These are phyloP conservation scores for Microcebus lehilahytsara DNA, from an alignment of 2,113 vertebrate genomes.

Conservation along the genomic window DNA sequence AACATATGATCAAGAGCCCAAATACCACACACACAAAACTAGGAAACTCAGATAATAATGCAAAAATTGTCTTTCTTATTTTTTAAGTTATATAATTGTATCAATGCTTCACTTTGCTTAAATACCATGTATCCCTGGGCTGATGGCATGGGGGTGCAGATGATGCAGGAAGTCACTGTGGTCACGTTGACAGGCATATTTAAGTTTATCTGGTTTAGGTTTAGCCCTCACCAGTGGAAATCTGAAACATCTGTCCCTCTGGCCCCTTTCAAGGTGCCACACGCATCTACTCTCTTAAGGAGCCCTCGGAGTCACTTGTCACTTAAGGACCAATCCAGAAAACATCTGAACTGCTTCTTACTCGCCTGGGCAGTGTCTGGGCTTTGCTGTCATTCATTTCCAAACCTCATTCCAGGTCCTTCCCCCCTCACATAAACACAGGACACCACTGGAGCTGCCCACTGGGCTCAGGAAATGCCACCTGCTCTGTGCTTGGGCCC, in stretches of 20 bases:
- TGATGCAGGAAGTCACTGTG: neutral
- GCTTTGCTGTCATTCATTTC: neutral
- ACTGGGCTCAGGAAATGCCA: neutral
- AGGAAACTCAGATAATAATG: neutral
- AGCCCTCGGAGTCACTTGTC: neutral
- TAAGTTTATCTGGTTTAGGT: neutral
- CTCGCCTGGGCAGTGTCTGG: neutral
- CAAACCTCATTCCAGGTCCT: neutral
- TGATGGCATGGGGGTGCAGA: neutral
- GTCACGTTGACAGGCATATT: neutral
- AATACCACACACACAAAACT: neutral
- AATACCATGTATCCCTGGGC: neutral
- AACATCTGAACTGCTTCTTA: neutral
- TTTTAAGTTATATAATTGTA: neutral
- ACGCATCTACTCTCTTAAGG: neutral
- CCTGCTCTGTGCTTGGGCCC: accelerated
- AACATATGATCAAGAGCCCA: neutral
- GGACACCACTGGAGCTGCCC: accelerated
- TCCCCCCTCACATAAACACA: neutral
- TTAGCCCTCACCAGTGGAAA: neutral
- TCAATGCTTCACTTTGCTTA: neutral
- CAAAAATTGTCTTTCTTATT: neutral
- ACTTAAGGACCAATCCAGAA: neutral
- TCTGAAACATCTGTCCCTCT: neutral
- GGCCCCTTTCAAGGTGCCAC: neutral